A percentile compares a stretch with the other conserved stretches of the same genome.
phyloP scores from a whole-genome alignment of 2,888 invertebrate genomes.

The Metellina segmentata region DNA sequence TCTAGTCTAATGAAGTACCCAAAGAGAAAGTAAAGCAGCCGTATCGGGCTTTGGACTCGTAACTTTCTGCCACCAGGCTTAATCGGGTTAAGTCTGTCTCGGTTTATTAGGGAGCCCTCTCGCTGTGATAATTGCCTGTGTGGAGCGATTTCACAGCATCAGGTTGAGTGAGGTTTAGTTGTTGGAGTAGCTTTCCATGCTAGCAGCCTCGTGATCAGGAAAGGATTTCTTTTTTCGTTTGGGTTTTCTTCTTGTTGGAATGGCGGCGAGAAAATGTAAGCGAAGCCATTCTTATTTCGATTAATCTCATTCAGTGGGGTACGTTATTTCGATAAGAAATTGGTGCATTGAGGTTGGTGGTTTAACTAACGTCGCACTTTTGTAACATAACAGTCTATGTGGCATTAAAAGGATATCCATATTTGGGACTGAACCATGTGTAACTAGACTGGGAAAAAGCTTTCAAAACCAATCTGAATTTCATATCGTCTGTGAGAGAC shows the following conservation, averaged over 20 bases:
- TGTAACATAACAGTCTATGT: too few relatives aligned
- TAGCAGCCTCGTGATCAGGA: neutral
- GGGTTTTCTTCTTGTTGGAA: neutral
- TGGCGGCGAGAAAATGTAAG: neutral
- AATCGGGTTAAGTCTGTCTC: neutral
- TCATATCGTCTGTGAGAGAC: too few relatives aligned
- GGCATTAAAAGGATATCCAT: too few relatives aligned
- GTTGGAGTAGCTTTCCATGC: slow-evolving; percentile 47
- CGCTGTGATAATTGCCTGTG: slow-evolving; percentile 34
- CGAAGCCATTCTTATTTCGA: neutral
- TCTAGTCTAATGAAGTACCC: slow-evolving; percentile 21
- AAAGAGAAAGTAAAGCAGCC: slow-evolving; percentile 20
- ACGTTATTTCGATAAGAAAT: neutral
- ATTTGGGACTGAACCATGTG: too few relatives aligned
- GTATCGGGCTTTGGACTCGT: neutral
- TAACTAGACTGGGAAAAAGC: too few relatives aligned
- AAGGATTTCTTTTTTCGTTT: slow-evolving; percentile 14
- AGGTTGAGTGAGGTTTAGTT: neutral
- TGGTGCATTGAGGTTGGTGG: neutral
- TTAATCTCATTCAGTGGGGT: neutral
- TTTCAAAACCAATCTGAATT: too few relatives aligned
- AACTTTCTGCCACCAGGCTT: neutral
- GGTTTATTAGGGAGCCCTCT: slow-evolving; percentile 24
- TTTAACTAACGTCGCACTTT: too few relatives aligned
- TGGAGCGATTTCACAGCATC: neutral